Percentiles rank a stretch among this genome's conserved stretches.
Conservation (phyloP, 1,140 invertebrate genomes). For the Mylabris phalerata region DNA sequence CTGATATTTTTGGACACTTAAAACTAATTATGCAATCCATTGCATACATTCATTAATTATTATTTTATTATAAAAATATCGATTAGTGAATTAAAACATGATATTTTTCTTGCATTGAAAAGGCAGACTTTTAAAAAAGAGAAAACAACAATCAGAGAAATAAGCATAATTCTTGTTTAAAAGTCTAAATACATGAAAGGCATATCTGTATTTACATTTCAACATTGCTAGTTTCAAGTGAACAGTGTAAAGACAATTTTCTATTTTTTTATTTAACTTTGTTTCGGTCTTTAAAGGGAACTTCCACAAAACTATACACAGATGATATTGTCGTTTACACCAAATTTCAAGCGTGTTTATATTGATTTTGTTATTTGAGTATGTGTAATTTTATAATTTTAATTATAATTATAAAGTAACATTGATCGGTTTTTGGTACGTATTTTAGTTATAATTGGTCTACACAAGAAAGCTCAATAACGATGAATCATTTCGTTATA, state of each 20-base stretch:
- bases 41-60: constrained; percentile 14
- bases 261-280: constrained; percentile 3
- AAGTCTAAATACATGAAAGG: constrained; percentile 14
- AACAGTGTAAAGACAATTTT: constrained; percentile 11
- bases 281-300: constrained; percentile 2
- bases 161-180: constrained; percentile 2
- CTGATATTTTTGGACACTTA: neutral
- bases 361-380: neutral
- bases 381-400: no score
- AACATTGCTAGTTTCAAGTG: constrained; percentile 5
- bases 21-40: constrained; percentile 6
- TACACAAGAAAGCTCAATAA: no score
- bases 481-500: no score
- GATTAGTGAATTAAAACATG: constrained; percentile 11
- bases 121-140: constrained; percentile 1
- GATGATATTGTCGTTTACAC: constrained; percentile 5
- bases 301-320: constrained; percentile 6
- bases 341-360: constrained; percentile 1
- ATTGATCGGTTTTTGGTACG: no score
- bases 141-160: constrained; percentile 3
- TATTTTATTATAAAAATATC: constrained; percentile 15
- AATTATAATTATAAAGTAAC: no score
- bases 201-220: constrained; percentile 11
- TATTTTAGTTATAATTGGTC: no score
- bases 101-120: constrained; percentile 7